Evolutionary conservation across 2,797 vertebrate genomes (phyloP), one percentile per base, ranked within the genome.

Genomic region (Smutsia gigantea): DNA sequence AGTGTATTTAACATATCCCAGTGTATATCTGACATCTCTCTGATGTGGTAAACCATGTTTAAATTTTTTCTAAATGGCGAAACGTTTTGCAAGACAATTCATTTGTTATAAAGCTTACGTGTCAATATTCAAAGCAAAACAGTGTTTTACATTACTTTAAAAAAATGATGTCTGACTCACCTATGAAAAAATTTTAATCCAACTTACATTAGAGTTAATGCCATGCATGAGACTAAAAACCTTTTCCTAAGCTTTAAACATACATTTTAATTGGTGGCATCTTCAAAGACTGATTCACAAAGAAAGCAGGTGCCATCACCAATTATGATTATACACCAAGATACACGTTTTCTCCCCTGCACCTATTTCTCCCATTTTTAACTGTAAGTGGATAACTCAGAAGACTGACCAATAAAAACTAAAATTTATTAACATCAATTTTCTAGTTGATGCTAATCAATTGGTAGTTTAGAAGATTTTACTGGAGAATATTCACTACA

Each of bases 211-310:
- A 61, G 37, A 25, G 23, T 87, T 85, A 91, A 82, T 78, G n/a
- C 10, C 86, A 39, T 75, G 29, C 12, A 23, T 88, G 51, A 37
- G 93, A 61, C 17, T 86, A 93, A 94, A 95, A 95, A n/a, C 23
- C 29, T 86, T 75, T 75, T 46, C 46, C 17, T 59, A 96, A 90
- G 66, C n/a, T 78, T 97, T 87, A 81, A 87, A 92, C 37, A 93
- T 55, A 81, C 19, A 88, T 82, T 86, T 87, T 53, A 23, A 77
- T 37, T 68, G 84, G 8, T 94, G 64, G 51, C 29, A 92, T 84
- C 15, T 90, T 94, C 75, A 93, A 51, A 87, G 68, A 83, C 1
- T 69, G 34, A 59, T 87, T 90, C 93, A 83, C 87, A 39, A 90
- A 87, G 84, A 79, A 3, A 93, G 13, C 12, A 90, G 39, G 34